Base-by-base conservation (phyloP, 1,140 invertebrate species). In the Gonioctena quinquepunctata region DNA sequence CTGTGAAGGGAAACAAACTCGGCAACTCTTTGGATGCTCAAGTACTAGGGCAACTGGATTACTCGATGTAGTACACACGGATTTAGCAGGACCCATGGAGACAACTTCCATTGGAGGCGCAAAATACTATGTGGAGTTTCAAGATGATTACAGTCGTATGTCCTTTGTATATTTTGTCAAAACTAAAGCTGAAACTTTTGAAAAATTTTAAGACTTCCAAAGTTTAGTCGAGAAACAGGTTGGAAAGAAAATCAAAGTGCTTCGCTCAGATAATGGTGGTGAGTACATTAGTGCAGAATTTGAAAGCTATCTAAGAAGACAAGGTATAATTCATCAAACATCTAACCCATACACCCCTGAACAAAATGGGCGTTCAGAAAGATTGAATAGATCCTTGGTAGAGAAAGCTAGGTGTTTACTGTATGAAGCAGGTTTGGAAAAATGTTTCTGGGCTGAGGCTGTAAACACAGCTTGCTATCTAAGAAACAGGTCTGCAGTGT, bases 311-410 rank as follows among this genome's bases (percentile, higher is more conserved):
- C 71, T 81, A 13, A 70, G 71, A 66, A 19, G 72, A 23, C 26
- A 61, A 66, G 81, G 82, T 4, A 83, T 84, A 23, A 67, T 70
- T 57, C 81, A 83, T 71, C 79, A 84, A 66, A 70, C 56, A 11
- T 81, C 84, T 2, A 76, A 77, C 1, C 56, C 74, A 5, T 83
- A 85, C 64, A 80, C 79, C 11, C 84, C 83, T 28, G 69, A 85
- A 62, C 81, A 84, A 70, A 86, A 86, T 77, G 84, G 82, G n/a
- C 69, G 81, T 7, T 73, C 78, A 50, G 83, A 85, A 56, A 42
- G 79, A 52, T 21, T 28, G 13, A 82, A 80, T 52, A 42, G 81
- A 56, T 80, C 81, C 19, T 59, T 82, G 2, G 33, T 77, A 26
- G 80, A 81, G 60, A 77, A 69, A 59, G 72, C 73, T 16, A 28